Base-by-base conservation (phyloP, 2,888 invertebrate genomes). In the Trimorus sp. region DNA sequence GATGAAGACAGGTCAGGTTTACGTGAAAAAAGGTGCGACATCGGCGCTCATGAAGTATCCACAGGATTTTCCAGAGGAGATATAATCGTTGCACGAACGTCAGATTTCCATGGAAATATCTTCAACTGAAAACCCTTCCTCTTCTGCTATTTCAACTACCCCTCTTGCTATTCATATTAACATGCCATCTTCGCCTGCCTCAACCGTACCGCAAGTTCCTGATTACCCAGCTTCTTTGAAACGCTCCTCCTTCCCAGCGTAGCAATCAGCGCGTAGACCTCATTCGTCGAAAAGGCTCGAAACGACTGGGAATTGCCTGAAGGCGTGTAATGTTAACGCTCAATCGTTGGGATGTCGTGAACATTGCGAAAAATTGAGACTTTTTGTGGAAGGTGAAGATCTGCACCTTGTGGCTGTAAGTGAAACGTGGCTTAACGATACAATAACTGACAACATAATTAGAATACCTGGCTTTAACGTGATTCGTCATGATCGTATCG, bases 391-490 rank as follows among this genome's bases (percentile, higher is more conserved):
- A 1, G 26, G 8, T 1, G 9, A 45, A 3, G 8, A n/a, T 11
- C 48, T 26, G 12, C 62, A 62, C 9, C 0, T 62, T 1, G 48
- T 62, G 1, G n/a, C 48, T 36, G 48, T 62, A 6, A 48, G 16
- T 48, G 62, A 62, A 26, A 62, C 62, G 1, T 62, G 62, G 62
- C 12, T 62, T 0, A 45, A 36, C 1, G 36, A 48, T 7, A 48
- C 48, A 1, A 48, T 48, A 1, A 26, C 48, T 45, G 48, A 48
- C 15, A 45, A 45, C 12, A 14, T 12, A 62, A 26, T 62, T 15
- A 1, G 0, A 1, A 15, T 59, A 7, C 42, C 40, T 3, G 9
- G 12, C 6, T 59, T 16, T 16, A 15, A 7, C 1, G 7, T 59
- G 2, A 15, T 40, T 59, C 59, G 42, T 40, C 4, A 59, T 7